Evolutionary conservation across 2,888 invertebrate species (phyloP).

Genomic region (Chalcosyrphus nemorum): DNA sequence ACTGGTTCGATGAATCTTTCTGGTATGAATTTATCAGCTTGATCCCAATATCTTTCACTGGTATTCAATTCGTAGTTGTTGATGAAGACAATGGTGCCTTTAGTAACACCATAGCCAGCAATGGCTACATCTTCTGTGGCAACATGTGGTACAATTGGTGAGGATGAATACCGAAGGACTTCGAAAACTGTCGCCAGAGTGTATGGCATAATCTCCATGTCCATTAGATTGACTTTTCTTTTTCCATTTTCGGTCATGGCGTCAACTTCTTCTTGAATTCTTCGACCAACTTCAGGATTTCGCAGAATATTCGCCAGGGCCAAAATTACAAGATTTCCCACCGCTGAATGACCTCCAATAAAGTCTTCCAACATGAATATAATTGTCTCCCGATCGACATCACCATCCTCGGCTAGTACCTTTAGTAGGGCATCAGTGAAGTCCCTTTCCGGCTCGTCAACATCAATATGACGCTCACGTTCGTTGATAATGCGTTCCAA

Average conservation of each 20-base stretch:
- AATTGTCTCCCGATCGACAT: slow-evolving; percentile 88
- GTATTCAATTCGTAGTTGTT: slow-evolving; percentile 91
- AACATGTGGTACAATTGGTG: slow-evolving; percentile 93
- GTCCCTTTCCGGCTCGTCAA: slow-evolving; percentile 85
- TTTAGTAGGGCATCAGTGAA: slow-evolving; percentile 89
- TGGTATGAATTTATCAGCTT: slow-evolving; percentile 88
- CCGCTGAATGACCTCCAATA: slow-evolving; percentile 91
- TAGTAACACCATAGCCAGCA: slow-evolving; percentile 87
- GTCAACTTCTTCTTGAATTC: slow-evolving; percentile 87
- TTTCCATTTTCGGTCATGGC: slow-evolving; percentile 78
- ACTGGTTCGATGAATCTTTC: slow-evolving; percentile 86
- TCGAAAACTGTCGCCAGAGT: slow-evolving; percentile 90
- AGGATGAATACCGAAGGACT: slow-evolving; percentile 88
- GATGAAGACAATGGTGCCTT: slow-evolving; percentile 90
- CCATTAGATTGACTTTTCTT: slow-evolving; percentile 84
- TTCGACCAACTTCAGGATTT: slow-evolving; percentile 85
- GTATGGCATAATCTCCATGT: slow-evolving; percentile 87
- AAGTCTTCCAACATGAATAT: slow-evolving; percentile 92
- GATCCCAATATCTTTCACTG: slow-evolving; percentile 87
- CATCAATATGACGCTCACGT: slow-evolving; percentile 79
- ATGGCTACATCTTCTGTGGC: slow-evolving; percentile 89
- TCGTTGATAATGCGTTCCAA: slow-evolving; percentile 86
- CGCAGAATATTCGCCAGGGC: slow-evolving; percentile 86
- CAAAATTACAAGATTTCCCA: slow-evolving; percentile 90
- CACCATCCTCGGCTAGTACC: slow-evolving; percentile 85